phyloP scores from a whole-genome alignment of 2,888 invertebrate genomes.

The Orthonychiurus folsomi region DNA sequence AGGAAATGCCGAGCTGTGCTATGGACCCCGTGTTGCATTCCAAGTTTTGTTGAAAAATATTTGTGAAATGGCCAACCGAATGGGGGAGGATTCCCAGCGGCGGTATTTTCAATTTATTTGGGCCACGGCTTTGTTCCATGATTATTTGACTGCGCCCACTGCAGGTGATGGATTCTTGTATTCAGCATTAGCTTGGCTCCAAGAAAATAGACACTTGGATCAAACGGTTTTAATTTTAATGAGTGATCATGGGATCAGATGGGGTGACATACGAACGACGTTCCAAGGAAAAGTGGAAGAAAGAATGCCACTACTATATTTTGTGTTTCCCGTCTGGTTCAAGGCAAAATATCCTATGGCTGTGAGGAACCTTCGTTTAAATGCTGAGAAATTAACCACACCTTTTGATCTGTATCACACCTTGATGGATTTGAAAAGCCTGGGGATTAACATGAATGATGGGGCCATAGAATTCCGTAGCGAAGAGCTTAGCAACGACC shows the following conservation, averaged over 20 bases:
- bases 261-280: slow-evolving; percentile 71
- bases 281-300: slow-evolving; percentile 66
- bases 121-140: slow-evolving; percentile 74
- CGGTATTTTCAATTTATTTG: slow-evolving; percentile 75
- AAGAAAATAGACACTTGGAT: slow-evolving; percentile 52
- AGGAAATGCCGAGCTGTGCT: slow-evolving; percentile 59
- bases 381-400: slow-evolving; percentile 54
- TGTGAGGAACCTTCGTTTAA: slow-evolving; percentile 52
- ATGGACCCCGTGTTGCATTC: slow-evolving; percentile 60
- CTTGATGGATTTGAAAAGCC: slow-evolving; percentile 25
- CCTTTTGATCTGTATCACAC: slow-evolving; percentile 63
- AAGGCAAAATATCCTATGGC: slow-evolving; percentile 54
- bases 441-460: neutral
- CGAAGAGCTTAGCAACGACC: neutral
- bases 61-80: slow-evolving; percentile 44
- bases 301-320: slow-evolving; percentile 68
- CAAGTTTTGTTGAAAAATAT: slow-evolving; percentile 64
- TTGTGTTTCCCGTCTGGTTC: slow-evolving; percentile 66
- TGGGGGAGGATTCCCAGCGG: slow-evolving; percentile 43
- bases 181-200: slow-evolving; percentile 52
- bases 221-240: slow-evolving; percentile 60
- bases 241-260: slow-evolving; percentile 85
- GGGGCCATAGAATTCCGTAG: neutral
- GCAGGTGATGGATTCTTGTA: slow-evolving; percentile 60
- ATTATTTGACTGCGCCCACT: slow-evolving; percentile 67